Percentiles rank a stretch among this genome's conserved stretches.
phyloP scores from a whole-genome alignment of 2,113 vertebrate genomes.

The Columba janthina region DNA sequence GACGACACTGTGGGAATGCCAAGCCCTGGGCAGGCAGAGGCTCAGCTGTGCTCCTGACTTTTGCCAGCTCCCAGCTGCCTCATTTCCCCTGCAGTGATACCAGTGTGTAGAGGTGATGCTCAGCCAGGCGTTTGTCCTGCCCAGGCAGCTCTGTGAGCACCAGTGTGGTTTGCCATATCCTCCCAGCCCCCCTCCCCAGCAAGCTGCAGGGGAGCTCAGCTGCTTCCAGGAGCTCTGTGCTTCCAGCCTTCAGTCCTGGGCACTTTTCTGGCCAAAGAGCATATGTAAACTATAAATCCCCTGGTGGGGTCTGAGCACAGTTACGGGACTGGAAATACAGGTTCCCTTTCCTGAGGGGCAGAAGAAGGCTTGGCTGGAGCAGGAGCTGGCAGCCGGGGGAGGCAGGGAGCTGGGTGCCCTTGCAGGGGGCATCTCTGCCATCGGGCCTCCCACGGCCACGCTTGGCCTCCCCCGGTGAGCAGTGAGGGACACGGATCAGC shows the following conservation, averaged over 20 bases:
- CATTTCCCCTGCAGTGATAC: fast-evolving
- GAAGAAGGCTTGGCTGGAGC: neutral
- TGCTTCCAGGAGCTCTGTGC: neutral
- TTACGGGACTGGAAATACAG: constrained; percentile 66
- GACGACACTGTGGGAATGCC: fast-evolving
- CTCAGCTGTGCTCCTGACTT: neutral
- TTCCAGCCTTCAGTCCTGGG: neutral
- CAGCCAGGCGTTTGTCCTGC: neutral
- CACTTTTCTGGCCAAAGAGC: neutral
- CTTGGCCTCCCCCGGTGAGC: fast-evolving
- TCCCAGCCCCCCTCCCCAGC: neutral
- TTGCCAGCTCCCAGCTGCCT: fast-evolving
- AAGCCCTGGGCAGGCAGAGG: neutral
- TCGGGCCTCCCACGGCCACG: fast-evolving
- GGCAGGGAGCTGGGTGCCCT: fast-evolving
- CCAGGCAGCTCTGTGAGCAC: fast-evolving
- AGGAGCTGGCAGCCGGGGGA: fast-evolving
- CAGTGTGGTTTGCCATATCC: fast-evolving
- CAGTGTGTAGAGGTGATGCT: neutral
- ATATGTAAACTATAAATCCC: neutral
- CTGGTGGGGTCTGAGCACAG: fast-evolving
- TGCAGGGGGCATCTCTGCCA: neutral
- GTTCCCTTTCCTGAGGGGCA: constrained; percentile 18
- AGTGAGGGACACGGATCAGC: neutral
- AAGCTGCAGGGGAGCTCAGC: neutral